Evolutionary conservation across 2,888 invertebrate genomes (phyloP).

Genomic region (Peribatodes rhomboidaria): DNA sequence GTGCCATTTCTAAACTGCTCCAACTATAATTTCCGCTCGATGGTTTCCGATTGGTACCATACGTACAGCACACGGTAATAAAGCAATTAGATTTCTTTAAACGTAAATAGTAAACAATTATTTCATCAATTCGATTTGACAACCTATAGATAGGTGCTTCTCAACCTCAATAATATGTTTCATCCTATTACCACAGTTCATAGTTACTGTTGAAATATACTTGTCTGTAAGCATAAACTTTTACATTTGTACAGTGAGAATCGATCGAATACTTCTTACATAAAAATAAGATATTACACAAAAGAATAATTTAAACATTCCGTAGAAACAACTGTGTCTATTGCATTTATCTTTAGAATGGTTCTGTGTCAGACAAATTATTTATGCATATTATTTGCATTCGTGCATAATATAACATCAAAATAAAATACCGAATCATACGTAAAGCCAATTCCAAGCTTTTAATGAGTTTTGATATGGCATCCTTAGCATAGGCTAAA

Average conservation of each 20-base stretch:
- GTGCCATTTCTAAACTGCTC: slow-evolving; percentile 39
- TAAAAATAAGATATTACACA: background rate
- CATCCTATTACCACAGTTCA: background rate
- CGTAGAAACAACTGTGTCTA: slow-evolving; percentile 11
- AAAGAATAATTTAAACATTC: slow-evolving; percentile 1
- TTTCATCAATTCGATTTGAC: no score
- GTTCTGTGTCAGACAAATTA: background rate
- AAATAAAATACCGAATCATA: slow-evolving; percentile 7
- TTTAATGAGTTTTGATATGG: background rate
- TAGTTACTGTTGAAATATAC: background rate
- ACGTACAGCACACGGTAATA: slow-evolving; percentile 8
- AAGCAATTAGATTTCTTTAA: background rate
- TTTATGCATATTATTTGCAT: slow-evolving; percentile 8
- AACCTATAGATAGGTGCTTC: no score
- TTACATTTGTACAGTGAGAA: background rate
- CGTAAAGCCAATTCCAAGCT: background rate
- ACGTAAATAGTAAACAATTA: background rate
- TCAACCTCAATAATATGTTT: background rate
- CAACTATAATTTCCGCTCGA: slow-evolving; percentile 23
- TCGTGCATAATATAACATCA: background rate
- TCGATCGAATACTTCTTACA: background rate
- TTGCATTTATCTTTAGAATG: slow-evolving; percentile 8
- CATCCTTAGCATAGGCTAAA: background rate
- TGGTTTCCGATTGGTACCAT: slow-evolving; percentile 7
- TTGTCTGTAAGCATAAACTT: background rate